Evolutionary conservation across 2,113 vertebrate genomes (phyloP), one percentile per base, ranked within the genome.

Genomic region (Coregonus clupeaformis): DNA sequence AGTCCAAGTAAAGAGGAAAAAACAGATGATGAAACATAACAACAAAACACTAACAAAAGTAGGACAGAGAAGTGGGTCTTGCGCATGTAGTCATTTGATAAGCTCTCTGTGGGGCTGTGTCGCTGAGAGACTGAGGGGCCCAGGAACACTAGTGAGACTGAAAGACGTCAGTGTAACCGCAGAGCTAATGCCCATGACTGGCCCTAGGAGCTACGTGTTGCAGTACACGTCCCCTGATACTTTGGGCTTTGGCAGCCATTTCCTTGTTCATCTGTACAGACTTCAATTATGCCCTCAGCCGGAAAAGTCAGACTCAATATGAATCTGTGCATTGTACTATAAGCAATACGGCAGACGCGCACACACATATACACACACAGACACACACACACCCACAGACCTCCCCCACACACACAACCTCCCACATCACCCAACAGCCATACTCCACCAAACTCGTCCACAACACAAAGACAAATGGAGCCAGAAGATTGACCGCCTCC

Each of bases 61-160:
- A 42, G 36, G 7, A 42, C 36, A 42, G 36, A 42, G 36, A 42
- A 42, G 16, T 52, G 49, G 12, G 4, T 52, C 4, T 52, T 52
- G 16, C 27, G 16, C 63, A 65, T 27, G 63, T n/a, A 82, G 83
- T 92, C 91, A 91, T 83, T 72, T 88, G 91, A 90, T 81, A 49
- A 66, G 71, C 80, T 70, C 27, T 76, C 62, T 11, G 27, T 27
- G 72, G 27, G 27, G 72, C 84, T 80, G 81, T 86, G 69, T 27
- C 27, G 1, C 27, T 1, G 55, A 81, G 84, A 84, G 77, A 24
- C 78, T 68, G 84, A 83, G 75, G 73, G 67, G 83, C 69, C 55
- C 73, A 77, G 80, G 64, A 32, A 73, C 66, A 30, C 14, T 42
- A n/a, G 65, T 13, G 24, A 18, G 66, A 78, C 82, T 55, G 59